Percentiles rank a stretch among this genome's conserved stretches.
These are phyloP conservation scores for Ectemnius cavifrons DNA, from an alignment of 2,888 invertebrate genomes.

Conservation along the genomic window DNA sequence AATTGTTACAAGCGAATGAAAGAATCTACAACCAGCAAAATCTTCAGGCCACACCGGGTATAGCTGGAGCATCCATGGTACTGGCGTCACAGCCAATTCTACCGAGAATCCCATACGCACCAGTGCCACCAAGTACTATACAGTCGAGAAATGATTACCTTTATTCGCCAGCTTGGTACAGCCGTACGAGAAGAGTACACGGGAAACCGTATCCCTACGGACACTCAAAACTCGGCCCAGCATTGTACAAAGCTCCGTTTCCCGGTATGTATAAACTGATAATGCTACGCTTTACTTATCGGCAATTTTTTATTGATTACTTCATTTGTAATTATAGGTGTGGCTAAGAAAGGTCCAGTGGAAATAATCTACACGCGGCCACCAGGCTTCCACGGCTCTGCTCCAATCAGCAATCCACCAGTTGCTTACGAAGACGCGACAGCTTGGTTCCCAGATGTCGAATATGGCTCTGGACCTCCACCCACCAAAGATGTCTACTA, in stretches of 20 bases:
- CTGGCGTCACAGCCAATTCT: conserved; percentile 21
- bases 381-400: conserved; percentile 59
- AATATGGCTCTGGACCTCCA: conserved; percentile 41
- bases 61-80: conserved; percentile 1
- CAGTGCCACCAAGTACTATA: conserved; percentile 3
- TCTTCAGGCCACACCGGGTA: neutral
- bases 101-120: conserved; percentile 30
- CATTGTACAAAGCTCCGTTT: conserved; percentile 55
- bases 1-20: neutral
- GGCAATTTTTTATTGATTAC: neutral
- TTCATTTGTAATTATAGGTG: neutral
- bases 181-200: conserved; percentile 52
- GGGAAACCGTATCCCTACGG: conserved; percentile 41
- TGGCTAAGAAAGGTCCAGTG: conserved; percentile 49
- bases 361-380: conserved; percentile 72
- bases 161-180: conserved; percentile 45
- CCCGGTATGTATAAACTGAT: conserved; percentile 35
- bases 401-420: conserved; percentile 48
- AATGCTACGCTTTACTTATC: too few relatives aligned
- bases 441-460: conserved; percentile 64
- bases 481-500: conserved; percentile 66
- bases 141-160: conserved; percentile 45
- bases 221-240: conserved; percentile 60
- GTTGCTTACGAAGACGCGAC: conserved; percentile 64
- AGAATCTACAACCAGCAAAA: neutral